A percentile compares a stretch with the other conserved stretches of the same genome.
Conservation (phyloP, 2,888 invertebrate species). For the Strigamia maritima region DNA sequence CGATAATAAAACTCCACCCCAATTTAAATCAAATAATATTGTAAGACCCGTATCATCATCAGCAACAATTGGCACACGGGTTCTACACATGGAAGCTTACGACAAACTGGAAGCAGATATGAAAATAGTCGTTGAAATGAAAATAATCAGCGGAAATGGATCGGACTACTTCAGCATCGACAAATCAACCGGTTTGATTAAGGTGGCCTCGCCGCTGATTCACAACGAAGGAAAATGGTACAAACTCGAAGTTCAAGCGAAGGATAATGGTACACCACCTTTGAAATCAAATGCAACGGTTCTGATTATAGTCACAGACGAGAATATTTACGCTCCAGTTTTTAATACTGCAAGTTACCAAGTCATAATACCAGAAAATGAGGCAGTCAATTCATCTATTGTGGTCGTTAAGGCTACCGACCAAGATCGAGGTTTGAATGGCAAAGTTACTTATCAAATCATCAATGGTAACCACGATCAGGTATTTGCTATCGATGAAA, state of each 20-base stretch:
- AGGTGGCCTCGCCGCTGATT: not conserved
- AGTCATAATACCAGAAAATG: slow-evolving; percentile 87
- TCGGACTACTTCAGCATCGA: slow-evolving; percentile 71
- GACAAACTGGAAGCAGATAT: slow-evolving; percentile 80
- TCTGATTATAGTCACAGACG: slow-evolving; percentile 75
- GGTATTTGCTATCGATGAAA: slow-evolving; percentile 74
- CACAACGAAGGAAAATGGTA: slow-evolving; percentile 3
- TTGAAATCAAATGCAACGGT: slow-evolving; percentile 72
- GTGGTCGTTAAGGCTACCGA: slow-evolving; percentile 80
- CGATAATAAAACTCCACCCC: slow-evolving; percentile 86
- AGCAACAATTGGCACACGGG: slow-evolving; percentile 66
- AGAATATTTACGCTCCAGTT: slow-evolving; percentile 73
- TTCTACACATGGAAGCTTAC: slow-evolving; percentile 69
- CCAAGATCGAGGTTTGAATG: slow-evolving; percentile 80
- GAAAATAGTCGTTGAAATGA: slow-evolving; percentile 83
- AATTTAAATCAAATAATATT: slow-evolving; percentile 70
- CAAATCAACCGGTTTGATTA: slow-evolving; percentile 62
- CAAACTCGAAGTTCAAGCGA: slow-evolving; percentile 66
- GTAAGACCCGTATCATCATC: slow-evolving; percentile 78
- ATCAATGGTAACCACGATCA: slow-evolving; percentile 76
- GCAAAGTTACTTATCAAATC: slow-evolving; percentile 78
- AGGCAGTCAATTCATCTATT: slow-evolving; percentile 78
- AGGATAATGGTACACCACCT: slow-evolving; percentile 83
- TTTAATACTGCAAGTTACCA: slow-evolving; percentile 79
- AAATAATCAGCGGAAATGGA: slow-evolving; percentile 70